These are phyloP conservation scores for Philopedon plagiatum DNA, from an alignment of 2,888 invertebrate species.

Conservation along the genomic window DNA sequence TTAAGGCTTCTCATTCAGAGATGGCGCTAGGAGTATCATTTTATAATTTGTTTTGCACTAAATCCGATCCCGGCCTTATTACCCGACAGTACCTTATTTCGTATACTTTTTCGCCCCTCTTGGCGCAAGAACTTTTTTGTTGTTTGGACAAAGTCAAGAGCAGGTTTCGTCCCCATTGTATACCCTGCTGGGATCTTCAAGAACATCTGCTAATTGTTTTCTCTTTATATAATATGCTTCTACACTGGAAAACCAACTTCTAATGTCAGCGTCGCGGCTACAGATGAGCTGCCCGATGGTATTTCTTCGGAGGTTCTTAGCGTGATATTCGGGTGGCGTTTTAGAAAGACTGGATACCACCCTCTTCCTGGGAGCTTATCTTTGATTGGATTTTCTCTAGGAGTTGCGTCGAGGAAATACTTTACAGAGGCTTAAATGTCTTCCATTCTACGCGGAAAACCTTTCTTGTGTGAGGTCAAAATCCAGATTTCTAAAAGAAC, in stretches of 20 bases:
- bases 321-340: slow-evolving; percentile 52
- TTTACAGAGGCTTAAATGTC: slow-evolving; percentile 47
- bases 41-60: too few species aligned
- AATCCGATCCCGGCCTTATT: too few species aligned
- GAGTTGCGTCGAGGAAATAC: slow-evolving; percentile 38
- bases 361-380: slow-evolving; percentile 39
- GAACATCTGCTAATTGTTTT: slow-evolving; percentile 49
- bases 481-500: slow-evolving; percentile 47
- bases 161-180: slow-evolving; percentile 10
- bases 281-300: slow-evolving; percentile 55
- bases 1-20: too few species aligned
- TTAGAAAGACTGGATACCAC: slow-evolving; percentile 52
- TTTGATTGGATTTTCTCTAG: slow-evolving; percentile 42
- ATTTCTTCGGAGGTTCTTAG: slow-evolving; percentile 50
- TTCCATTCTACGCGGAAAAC: slow-evolving; percentile 49
- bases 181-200: slow-evolving; percentile 52
- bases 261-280: slow-evolving; percentile 57
- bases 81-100: too few species aligned
- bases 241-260: slow-evolving; percentile 56
- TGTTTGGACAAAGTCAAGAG: slow-evolving; percentile 19
- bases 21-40: too few species aligned
- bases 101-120: slow-evolving; percentile 37
- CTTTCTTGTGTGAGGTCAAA: slow-evolving; percentile 36
- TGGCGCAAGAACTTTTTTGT: slow-evolving; percentile 24
- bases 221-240: slow-evolving; percentile 51